Base-by-base conservation (phyloP, 2,888 invertebrate species). In the Pollenia amentaria region DNA sequence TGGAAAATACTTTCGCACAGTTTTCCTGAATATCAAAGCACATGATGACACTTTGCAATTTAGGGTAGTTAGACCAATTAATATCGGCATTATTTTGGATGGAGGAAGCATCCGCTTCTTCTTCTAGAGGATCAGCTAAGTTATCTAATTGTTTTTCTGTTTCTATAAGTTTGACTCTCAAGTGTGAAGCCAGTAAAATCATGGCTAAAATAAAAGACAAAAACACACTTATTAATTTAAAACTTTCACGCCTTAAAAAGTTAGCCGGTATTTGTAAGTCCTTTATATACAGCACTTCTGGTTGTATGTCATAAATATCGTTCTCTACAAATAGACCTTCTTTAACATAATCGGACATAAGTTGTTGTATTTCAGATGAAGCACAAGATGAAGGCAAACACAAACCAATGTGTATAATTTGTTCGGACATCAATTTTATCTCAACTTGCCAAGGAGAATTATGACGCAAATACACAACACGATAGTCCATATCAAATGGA, bases 331-430 rank as follows among this genome's bases (percentile, higher is more conserved):
- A 90, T 9, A 90, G 88, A 4, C 90, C 91, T 0, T 89, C 87
- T 1, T 91, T 89, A 2, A 94, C 90, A 69, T 92, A 93, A 16
- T 90, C 90, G 16, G 90, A 89, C 2, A 93, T 92, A 29, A 93
- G 89, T 18, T 91, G 89, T 78, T 91, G 90, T 11, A 94, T 90
- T 80, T 95, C 94, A 3, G 81, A 64, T 0, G 91, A 91, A 0
- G 91, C 89, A 85, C 95, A 95, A 0, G 94, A 91, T 1, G 92
- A 92, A 1, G 95, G 95, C 69, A 95, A 89, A 82, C 95, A 95
- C 3, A 95, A 90, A 0, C 95, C 95, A n/a, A 95, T 90, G 69
- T 94, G 94, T 7, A 95, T 92, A 12, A 94, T 90, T 89, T 94
- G 93, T 89, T 93, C 93, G 12, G 93, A 91, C 92, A 93, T 92